A percentile compares a stretch with the other conserved stretches of the same genome.
These are phyloP conservation scores for Hippoglossus hippoglossus DNA, from an alignment of 2,797 vertebrate genomes.

Conservation along the genomic window DNA sequence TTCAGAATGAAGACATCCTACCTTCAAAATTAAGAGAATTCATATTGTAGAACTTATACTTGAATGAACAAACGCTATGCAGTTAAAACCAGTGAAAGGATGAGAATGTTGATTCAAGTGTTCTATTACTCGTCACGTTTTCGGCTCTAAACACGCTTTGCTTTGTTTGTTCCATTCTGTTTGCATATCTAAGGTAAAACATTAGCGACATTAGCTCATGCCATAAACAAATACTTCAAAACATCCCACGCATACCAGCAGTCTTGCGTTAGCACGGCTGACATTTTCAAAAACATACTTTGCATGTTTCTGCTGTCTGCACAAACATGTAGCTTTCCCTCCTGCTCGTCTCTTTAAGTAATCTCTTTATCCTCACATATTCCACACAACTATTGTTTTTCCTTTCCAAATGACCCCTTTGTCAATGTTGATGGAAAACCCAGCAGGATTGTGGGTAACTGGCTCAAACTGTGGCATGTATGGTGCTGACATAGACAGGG, in stretches of 20 bases:
- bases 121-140: background rate
- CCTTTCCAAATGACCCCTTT: conserved; percentile 45
- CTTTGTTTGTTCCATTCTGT: background rate
- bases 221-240: conserved; percentile 29
- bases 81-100: background rate
- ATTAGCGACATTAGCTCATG: conserved; percentile 17
- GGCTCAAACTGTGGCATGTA: conserved; percentile 65
- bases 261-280: conserved; percentile 44
- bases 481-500: conserved; percentile 38
- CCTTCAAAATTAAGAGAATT: background rate
- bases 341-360: background rate
- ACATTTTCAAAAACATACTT: conserved; percentile 43
- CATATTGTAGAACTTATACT: background rate
- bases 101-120: background rate
- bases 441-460: conserved; percentile 64
- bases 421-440: conserved; percentile 67
- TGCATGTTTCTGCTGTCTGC: background rate
- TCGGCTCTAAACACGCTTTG: background rate
- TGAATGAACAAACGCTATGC: conserved; percentile 5
- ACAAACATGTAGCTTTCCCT: background rate
- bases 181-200: conserved; percentile 8
- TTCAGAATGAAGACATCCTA: background rate
- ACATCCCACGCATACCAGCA: conserved; percentile 33
- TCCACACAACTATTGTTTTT: conserved; percentile 35
- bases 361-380: conserved; percentile 35